phyloP scores from a whole-genome alignment of 2,888 invertebrate species.

The Ceraclea dissimilis region DNA sequence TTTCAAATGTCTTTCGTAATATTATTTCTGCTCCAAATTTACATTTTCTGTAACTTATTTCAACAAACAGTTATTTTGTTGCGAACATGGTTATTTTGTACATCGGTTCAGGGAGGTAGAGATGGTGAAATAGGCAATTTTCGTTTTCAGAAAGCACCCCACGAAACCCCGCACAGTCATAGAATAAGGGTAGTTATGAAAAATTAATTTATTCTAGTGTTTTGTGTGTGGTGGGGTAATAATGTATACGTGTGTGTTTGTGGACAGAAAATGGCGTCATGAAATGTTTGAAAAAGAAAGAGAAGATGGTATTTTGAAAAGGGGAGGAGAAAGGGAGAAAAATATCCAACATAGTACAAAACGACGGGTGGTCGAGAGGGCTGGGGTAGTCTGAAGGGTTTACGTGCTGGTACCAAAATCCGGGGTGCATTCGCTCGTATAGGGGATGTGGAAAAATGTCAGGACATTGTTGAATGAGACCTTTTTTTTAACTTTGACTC shows the following conservation, averaged over 20 bases:
- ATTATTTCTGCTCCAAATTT: no score
- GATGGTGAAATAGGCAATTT: no score
- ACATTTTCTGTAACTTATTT: no score
- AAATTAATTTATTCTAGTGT: conserved; percentile 15
- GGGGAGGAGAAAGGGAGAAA: conserved; percentile 22
- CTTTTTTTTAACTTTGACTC: no score
- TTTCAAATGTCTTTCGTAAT: no score
- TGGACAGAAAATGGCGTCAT: conserved; percentile 24
- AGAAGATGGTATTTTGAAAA: conserved; percentile 12
- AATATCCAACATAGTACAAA: no score
- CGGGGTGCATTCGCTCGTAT: no score
- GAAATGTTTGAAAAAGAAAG: conserved; percentile 15
- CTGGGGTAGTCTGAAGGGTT: not conserved
- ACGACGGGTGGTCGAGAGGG: not conserved
- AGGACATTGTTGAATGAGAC: not conserved
- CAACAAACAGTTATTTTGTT: no score
- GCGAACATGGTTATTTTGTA: no score
- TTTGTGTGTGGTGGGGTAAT: conserved; percentile 7
- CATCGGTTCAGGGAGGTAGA: no score
- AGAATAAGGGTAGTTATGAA: conserved; percentile 14
- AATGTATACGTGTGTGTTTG: conserved; percentile 8
- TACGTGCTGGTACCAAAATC: not conserved
- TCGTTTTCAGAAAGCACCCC: no score
- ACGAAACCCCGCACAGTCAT: no score
- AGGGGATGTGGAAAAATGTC: not conserved